Evolutionary conservation across 2,113 vertebrate species (phyloP).

Genomic region (Scartelaos histophorus): DNA sequence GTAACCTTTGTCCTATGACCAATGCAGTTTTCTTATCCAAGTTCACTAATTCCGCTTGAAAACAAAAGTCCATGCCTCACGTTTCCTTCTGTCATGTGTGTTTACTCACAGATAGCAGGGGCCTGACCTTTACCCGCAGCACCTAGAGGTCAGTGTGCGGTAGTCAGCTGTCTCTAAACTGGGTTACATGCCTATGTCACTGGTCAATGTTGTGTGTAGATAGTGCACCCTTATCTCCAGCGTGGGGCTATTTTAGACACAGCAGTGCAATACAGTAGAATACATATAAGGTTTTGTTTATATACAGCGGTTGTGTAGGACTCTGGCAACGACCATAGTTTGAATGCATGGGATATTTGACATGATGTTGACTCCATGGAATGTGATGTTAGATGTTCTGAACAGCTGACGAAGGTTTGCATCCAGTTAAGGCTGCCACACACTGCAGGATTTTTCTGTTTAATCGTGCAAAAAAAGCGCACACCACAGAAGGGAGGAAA

Average conservation of each 20-base stretch:
- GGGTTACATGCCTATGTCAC: constrained; percentile 14
- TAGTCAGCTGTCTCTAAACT: constrained; percentile 22
- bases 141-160: neutral
- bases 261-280: constrained; percentile 16
- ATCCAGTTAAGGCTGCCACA: neutral
- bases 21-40: neutral
- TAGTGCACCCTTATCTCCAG: constrained; percentile 25
- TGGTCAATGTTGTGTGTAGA: constrained; percentile 11
- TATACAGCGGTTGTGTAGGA: neutral
- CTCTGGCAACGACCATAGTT: neutral
- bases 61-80: constrained; percentile 4
- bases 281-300: constrained; percentile 14
- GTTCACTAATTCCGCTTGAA: neutral
- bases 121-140: constrained; percentile 3
- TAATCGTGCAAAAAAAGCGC: too few relatives aligned
- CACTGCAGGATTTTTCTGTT: too few relatives aligned
- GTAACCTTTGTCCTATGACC: neutral
- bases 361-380: too few relatives aligned
- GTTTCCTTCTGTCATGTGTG: constrained; percentile 1
- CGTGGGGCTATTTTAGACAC: constrained; percentile 24
- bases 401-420: neutral
- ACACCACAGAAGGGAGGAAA: too few relatives aligned
- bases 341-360: neutral
- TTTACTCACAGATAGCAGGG: constrained; percentile 37
- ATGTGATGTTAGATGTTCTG: too few relatives aligned